phyloP scores from a whole-genome alignment of 2,113 vertebrate genomes.

The Prochilodus magdalenae region DNA sequence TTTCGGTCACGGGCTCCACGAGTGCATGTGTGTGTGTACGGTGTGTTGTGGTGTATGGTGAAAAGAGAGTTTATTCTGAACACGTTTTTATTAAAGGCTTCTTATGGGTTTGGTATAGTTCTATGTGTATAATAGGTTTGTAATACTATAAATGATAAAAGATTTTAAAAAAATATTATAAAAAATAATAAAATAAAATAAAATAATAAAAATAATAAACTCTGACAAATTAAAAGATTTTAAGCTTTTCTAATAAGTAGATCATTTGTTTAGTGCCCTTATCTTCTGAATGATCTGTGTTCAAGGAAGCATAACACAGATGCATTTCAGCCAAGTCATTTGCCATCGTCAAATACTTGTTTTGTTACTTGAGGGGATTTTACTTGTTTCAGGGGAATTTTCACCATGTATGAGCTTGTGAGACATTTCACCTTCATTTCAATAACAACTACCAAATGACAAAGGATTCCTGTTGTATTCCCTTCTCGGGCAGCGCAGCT shows the following conservation, averaged over 20 bases:
- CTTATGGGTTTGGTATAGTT: background rate
- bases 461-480: background rate
- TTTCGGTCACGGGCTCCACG: background rate
- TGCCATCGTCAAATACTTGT: background rate
- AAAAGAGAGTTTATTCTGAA: constrained; percentile 8
- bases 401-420: background rate
- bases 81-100: background rate
- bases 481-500: background rate
- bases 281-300: background rate
- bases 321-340: background rate
- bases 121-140: constrained; percentile 43
- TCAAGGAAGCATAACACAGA: background rate
- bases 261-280: no score
- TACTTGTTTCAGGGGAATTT: background rate
- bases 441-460: background rate
- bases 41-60: background rate
- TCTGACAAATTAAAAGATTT: background rate
- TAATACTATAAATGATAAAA: background rate
- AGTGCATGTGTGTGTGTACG: background rate
- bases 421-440: background rate
- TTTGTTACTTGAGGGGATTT: background rate
- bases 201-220: background rate
- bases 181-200: background rate
- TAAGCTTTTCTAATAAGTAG: background rate
- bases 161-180: background rate